phyloP scores from a whole-genome alignment of 2,113 vertebrate species.

The Pseudorhombus dupliciocellatus region DNA sequence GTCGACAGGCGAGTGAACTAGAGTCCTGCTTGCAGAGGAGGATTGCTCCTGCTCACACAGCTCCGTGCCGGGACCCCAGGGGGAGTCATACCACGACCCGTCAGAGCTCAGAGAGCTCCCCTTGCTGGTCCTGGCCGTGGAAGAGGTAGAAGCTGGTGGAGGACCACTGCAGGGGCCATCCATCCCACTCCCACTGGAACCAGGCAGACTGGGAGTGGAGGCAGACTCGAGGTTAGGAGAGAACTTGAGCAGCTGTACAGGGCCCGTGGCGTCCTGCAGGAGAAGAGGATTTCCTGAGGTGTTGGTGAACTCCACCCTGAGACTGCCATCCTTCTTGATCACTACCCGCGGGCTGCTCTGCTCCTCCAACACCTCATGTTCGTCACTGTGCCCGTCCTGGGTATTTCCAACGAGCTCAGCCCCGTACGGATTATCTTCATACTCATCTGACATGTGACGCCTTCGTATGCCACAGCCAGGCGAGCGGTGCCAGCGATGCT shows the following conservation, averaged over 20 bases:
- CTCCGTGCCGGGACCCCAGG: conserved; percentile 88
- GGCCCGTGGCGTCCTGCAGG: conserved; percentile 79
- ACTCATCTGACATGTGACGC: conserved; percentile 76
- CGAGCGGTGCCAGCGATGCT: conserved; percentile 75
- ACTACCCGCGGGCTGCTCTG: conserved; percentile 91
- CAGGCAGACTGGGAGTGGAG: conserved; percentile 74
- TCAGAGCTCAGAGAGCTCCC: conserved; percentile 94
- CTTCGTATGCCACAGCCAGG: conserved; percentile 74
- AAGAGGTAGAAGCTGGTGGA: conserved; percentile 79
- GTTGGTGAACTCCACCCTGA: conserved; percentile 94
- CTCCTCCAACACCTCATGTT: conserved; percentile 76
- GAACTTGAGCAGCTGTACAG: conserved; percentile 92
- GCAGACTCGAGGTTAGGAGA: conserved; percentile 84
- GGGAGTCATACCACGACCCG: conserved; percentile 95
- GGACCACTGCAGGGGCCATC: conserved; percentile 70
- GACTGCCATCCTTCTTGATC: conserved; percentile 93
- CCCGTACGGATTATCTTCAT: conserved; percentile 74
- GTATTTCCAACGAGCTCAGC: conserved; percentile 79
- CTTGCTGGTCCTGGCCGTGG: conserved; percentile 89
- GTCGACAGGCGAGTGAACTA: conserved; percentile 72
- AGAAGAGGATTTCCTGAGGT: conserved; percentile 73
- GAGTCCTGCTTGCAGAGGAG: conserved; percentile 73
- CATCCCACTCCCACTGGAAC: conserved; percentile 70
- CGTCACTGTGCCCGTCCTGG: conserved; percentile 77
- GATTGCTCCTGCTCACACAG: conserved; percentile 84